Conservation (phyloP, 2,113 vertebrate genomes). For the Periophthalmodon schlosseri region DNA sequence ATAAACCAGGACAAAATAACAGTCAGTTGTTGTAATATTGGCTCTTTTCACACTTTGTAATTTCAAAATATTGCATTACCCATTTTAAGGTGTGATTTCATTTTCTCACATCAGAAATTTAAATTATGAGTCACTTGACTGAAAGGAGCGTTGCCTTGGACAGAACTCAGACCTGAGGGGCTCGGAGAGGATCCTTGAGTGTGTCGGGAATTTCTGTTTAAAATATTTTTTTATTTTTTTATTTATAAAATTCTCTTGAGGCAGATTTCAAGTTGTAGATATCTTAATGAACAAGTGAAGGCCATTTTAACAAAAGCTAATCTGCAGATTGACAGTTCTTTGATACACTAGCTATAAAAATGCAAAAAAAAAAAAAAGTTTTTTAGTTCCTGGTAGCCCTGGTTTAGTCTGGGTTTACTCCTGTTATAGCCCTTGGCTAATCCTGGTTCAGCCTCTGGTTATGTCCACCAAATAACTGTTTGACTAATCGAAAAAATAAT, state of each 20-base stretch:
- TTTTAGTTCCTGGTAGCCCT: too few relatives aligned
- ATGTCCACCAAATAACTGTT: too few relatives aligned
- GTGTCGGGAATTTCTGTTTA: background rate
- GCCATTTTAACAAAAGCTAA: background rate
- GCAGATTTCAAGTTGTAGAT: background rate
- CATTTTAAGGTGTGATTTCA: background rate
- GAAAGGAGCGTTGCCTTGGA: conserved; percentile 34
- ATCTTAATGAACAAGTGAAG: background rate
- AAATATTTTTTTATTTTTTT: too few relatives aligned
- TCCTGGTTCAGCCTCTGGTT: too few relatives aligned
- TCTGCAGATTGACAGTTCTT: background rate
- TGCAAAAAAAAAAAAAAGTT: background rate
- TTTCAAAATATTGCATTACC: background rate
- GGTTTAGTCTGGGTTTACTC: too few relatives aligned
- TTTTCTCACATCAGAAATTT: conserved; percentile 21
- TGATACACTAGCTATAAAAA: background rate
- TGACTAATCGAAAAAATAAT: too few relatives aligned
- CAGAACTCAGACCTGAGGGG: conserved; percentile 39
- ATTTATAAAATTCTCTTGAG: conserved; percentile 6
- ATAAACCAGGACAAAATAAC: too few relatives aligned
- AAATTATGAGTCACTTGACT: too few relatives aligned
- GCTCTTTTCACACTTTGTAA: too few relatives aligned
- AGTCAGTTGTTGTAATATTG: too few relatives aligned
- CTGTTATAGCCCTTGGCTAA: too few relatives aligned
- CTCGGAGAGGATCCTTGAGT: conserved; percentile 67